A percentile compares a stretch with the other conserved stretches of the same genome.
Evolutionary conservation across 2,888 invertebrate genomes (phyloP).

Genomic region (Mimumesa dahlbomi): DNA sequence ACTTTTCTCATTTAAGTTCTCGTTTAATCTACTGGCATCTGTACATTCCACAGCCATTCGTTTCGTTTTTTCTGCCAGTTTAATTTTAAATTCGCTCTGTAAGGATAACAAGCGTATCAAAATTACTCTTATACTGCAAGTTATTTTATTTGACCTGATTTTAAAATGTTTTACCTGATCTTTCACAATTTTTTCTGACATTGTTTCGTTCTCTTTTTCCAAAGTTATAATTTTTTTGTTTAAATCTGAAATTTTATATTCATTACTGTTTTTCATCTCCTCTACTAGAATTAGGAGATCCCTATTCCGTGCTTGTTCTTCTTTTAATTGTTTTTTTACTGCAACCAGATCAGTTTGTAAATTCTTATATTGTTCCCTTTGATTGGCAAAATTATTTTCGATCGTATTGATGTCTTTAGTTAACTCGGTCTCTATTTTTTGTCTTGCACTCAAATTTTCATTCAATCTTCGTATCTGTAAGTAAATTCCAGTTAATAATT

Average conservation of each 20-base stretch:
- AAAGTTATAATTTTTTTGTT: constrained; percentile 22
- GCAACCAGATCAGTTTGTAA: constrained; percentile 9
- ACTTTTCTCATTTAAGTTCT: background rate
- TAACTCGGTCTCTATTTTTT: constrained; percentile 35
- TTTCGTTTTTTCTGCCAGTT: constrained; percentile 13
- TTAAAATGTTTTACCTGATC: too few species aligned
- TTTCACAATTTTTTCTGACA: too few species aligned
- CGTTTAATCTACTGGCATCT: constrained; percentile 13
- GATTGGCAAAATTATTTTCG: background rate
- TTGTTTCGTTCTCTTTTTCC: constrained; percentile 11
- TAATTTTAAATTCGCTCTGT: too few species aligned
- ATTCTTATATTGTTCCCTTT: constrained; percentile 8
- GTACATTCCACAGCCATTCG: background rate
- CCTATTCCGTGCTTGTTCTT: constrained; percentile 9
- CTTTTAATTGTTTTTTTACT: constrained; percentile 26
- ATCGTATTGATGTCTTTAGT: constrained; percentile 23
- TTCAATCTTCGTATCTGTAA: constrained; percentile 26
- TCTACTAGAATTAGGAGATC: constrained; percentile 19
- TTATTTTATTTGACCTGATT: too few species aligned
- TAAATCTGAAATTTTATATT: constrained; percentile 13
- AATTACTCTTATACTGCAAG: too few species aligned
- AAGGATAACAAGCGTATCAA: too few species aligned
- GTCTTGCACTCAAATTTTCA: constrained; percentile 20
- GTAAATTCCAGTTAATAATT: too few species aligned
- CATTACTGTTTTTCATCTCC: background rate